Conservation (phyloP, 2,797 vertebrate genomes). For the Smutsia gigantea region DNA sequence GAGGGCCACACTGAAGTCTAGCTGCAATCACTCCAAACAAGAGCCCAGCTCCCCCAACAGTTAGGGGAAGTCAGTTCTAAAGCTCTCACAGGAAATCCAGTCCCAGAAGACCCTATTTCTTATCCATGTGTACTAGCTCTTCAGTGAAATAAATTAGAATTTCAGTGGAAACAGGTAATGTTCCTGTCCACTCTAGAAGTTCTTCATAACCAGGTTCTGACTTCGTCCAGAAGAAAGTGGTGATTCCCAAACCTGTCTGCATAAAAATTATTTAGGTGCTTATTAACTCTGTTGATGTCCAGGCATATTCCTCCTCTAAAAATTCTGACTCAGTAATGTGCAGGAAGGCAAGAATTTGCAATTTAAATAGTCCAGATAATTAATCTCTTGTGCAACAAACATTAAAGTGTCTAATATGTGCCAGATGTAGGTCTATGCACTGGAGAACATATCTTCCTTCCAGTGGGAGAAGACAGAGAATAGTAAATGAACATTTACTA, state of each 20-base stretch:
- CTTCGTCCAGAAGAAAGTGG: background rate
- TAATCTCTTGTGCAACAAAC: background rate
- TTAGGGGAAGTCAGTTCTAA: background rate
- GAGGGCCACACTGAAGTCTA: background rate
- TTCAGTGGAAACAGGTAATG: background rate
- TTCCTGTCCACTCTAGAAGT: background rate
- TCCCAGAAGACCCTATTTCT: background rate
- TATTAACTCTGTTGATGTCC: background rate
- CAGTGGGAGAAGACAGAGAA: background rate
- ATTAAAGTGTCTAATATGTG: background rate
- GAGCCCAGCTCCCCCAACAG: background rate
- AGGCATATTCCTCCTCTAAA: background rate
- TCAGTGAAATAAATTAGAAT: constrained; percentile 8
- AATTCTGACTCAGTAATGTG: background rate
- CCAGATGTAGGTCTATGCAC: background rate
- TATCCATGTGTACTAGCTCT: background rate
- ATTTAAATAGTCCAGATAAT: background rate
- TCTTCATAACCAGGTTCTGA: background rate
- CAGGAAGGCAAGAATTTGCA: background rate
- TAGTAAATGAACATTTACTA: background rate
- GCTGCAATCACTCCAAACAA: background rate
- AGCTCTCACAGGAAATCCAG: background rate
- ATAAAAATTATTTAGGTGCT: background rate
- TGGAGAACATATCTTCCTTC: background rate
- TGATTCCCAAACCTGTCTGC: background rate